These are phyloP conservation scores for Pantherophis vulpinus DNA, from an alignment of 2,797 vertebrate species.

Conservation along the genomic window DNA sequence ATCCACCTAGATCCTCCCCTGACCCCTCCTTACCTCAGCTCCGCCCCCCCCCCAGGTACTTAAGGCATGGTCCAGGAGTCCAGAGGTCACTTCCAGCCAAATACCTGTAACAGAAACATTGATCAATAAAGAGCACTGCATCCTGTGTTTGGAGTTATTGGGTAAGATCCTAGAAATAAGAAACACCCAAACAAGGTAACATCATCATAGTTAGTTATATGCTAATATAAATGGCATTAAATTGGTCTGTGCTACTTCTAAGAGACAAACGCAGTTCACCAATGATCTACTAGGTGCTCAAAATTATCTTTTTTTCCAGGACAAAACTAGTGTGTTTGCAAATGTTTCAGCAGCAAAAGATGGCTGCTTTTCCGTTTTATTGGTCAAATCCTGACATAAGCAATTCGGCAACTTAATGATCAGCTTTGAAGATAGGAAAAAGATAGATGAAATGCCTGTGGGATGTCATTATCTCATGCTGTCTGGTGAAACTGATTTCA, in stretches of 20 bases:
- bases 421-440: slow-evolving; percentile 19
- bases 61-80: too few species aligned
- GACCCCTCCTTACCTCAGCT: too few species aligned
- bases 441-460: slow-evolving; percentile 11
- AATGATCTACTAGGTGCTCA: background rate
- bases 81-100: too few species aligned
- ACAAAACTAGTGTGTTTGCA: background rate
- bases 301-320: background rate
- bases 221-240: background rate
- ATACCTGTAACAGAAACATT: too few species aligned
- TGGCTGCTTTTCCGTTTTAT: background rate
- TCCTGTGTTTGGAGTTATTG: too few species aligned
- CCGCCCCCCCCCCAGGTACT: too few species aligned
- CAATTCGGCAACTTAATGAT: slow-evolving; percentile 56
- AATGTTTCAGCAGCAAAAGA: background rate
- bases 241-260: background rate
- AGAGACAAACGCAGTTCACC: background rate
- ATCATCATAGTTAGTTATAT: background rate
- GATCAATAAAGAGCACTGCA: too few species aligned
- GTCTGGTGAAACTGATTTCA: slow-evolving; percentile 26
- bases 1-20: too few species aligned
- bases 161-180: too few species aligned
- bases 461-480: slow-evolving; percentile 9
- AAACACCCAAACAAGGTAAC: background rate
- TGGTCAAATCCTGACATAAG: background rate